phyloP scores from a whole-genome alignment of 2,113 vertebrate genomes.

The Halichoerus grypus region DNA sequence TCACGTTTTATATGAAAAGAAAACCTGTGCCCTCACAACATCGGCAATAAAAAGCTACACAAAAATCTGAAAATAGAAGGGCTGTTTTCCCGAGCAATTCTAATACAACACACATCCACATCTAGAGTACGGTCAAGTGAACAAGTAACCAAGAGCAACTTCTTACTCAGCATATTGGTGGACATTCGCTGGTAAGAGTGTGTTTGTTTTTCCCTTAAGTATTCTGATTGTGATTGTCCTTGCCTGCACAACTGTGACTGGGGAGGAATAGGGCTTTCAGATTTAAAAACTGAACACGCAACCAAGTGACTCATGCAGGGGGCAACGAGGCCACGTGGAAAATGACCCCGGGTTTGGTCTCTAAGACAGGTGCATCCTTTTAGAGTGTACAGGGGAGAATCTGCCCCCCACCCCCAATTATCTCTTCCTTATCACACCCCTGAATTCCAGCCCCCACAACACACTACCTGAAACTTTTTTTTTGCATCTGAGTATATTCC shows the following conservation, averaged over 20 bases:
- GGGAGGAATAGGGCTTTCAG: neutral
- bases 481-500: neutral
- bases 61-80: slow-evolving; percentile 6
- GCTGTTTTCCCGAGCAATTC: neutral
- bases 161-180: neutral
- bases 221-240: neutral
- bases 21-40: slow-evolving; percentile 39
- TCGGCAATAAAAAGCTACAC: neutral
- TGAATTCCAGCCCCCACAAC: neutral
- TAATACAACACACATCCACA: neutral
- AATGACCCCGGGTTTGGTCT: neutral
- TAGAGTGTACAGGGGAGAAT: neutral
- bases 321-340: neutral
- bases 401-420: neutral
- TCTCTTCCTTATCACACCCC: neutral
- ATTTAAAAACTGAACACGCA: slow-evolving; percentile 10
- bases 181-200: neutral
- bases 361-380: neutral
- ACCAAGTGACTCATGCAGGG: neutral
- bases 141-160: slow-evolving; percentile 12
- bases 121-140: neutral
- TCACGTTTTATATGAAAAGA: slow-evolving; percentile 60
- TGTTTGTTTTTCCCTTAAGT: neutral
- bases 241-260: neutral
- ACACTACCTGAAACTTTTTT: neutral